Base-by-base conservation (phyloP, 1,140 invertebrate genomes). In the Dermatophagoides farinae region DNA sequence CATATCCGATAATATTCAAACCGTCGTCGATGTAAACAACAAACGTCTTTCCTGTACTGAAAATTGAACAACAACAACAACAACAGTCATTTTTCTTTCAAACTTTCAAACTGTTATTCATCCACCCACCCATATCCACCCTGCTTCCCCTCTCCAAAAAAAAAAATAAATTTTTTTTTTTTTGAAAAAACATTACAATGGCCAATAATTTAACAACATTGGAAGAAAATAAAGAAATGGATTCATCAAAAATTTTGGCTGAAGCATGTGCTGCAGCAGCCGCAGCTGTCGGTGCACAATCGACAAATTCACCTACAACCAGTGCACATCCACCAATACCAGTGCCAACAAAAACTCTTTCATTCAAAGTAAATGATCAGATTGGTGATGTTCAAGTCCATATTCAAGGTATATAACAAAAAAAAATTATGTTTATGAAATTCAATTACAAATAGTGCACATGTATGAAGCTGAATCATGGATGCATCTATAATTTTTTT, bases 321-420 rank as follows among this genome's bases (percentile, higher is more conserved):
- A 20, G 16, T 20, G 38, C 50, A 25, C 14, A 55, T 55, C 53
- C 53, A 18, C 53, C 51, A 16, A 14, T 16, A 16, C 37, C 53
- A 6, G 12, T 55, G n/a, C 14, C 23, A 25, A 25, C 25, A 1
- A 38, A 11, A 11, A 55, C 53, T 4, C 38, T 5, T 20, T 55
- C 53, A 11, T 39, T 55, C n/a, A 55, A 55, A 23, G 39, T 55
- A 14, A 55, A 55, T 23, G 53, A 55, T 4, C 11, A 14, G 12
- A 44, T 54, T 44, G 60, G 60, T 23, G 49, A 61, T 37, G 60
- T 61, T 12, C 57, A 61, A 40, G 60, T 61, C n/a, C 50, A 61
- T 37, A 53, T 61, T 61, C 60, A 61, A 55, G 60, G 60, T 61
- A 60, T 50, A 31, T 31, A 23, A 12, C 11, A 14, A 37, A 8